Evolutionary conservation across 2,888 invertebrate genomes (phyloP).

Genomic region (Lymantria dispar): DNA sequence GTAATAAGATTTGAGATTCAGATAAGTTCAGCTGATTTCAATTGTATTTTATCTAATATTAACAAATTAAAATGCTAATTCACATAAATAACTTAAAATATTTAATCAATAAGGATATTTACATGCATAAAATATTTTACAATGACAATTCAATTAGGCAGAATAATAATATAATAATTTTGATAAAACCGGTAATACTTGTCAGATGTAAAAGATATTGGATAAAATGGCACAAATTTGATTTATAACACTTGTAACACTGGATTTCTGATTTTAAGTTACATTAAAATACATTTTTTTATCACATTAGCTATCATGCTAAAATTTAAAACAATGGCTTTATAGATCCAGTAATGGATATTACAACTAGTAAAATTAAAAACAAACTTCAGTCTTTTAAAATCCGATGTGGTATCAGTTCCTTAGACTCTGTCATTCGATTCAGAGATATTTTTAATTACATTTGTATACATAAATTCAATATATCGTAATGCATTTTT

Average conservation of each 20-base stretch:
- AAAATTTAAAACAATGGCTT: constrained; percentile 62
- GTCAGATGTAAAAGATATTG: constrained; percentile 59
- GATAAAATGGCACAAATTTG: constrained; percentile 61
- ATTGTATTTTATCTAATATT: constrained; percentile 63
- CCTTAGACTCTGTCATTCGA: constrained; percentile 38
- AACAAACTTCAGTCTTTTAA: constrained; percentile 74
- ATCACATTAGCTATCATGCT: constrained; percentile 69
- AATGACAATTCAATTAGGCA: constrained; percentile 50
- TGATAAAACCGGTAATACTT: constrained; percentile 48
- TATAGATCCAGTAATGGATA: constrained; percentile 62
- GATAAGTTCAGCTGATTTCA: constrained; percentile 78
- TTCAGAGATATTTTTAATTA: constrained; percentile 26
- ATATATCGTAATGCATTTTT: constrained; percentile 27
- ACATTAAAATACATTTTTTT: constrained; percentile 71
- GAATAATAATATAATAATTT: constrained; percentile 27
- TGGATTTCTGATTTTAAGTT: constrained; percentile 46
- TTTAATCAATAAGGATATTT: constrained; percentile 60
- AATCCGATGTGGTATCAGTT: constrained; percentile 60
- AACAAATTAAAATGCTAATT: constrained; percentile 70
- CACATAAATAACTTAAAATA: constrained; percentile 79
- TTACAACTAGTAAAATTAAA: constrained; percentile 58
- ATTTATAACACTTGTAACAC: constrained; percentile 48
- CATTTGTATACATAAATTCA: constrained; percentile 34
- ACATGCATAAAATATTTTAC: constrained; percentile 64
- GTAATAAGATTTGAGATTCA: constrained; percentile 75